phyloP scores from a whole-genome alignment of 2,797 vertebrate genomes.

The Characodon lateralis region DNA sequence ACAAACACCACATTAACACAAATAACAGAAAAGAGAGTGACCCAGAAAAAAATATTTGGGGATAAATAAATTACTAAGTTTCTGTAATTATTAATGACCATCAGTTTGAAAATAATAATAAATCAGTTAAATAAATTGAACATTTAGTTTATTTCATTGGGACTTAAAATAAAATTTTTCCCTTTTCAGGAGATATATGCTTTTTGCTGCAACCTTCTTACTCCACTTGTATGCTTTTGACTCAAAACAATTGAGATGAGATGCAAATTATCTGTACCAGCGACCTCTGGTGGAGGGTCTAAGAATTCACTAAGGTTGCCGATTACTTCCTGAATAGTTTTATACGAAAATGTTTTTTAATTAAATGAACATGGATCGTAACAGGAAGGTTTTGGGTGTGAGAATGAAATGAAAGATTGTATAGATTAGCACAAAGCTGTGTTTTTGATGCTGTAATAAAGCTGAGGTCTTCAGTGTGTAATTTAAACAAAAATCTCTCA shows the following conservation, averaged over 20 bases:
- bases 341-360: background rate
- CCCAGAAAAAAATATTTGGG: no score
- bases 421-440: no score
- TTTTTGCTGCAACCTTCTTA: background rate
- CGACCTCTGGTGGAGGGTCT: background rate
- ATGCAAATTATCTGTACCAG: background rate
- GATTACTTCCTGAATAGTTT: background rate
- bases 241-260: background rate
- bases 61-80: no score
- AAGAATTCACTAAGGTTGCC: background rate
- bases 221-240: background rate
- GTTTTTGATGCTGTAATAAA: background rate
- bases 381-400: background rate
- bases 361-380: background rate
- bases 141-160: background rate
- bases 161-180: background rate
- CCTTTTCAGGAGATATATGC: background rate
- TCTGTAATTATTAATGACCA: no score
- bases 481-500: background rate
- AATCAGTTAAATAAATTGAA: background rate
- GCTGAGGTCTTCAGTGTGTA: background rate
- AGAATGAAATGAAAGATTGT: no score
- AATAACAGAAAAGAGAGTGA: no score
- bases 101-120: background rate
- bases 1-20: no score